Percentiles rank a stretch among this genome's conserved stretches.
These are phyloP conservation scores for Lacanobia oleracea DNA, from an alignment of 2,888 invertebrate genomes.

Conservation along the genomic window DNA sequence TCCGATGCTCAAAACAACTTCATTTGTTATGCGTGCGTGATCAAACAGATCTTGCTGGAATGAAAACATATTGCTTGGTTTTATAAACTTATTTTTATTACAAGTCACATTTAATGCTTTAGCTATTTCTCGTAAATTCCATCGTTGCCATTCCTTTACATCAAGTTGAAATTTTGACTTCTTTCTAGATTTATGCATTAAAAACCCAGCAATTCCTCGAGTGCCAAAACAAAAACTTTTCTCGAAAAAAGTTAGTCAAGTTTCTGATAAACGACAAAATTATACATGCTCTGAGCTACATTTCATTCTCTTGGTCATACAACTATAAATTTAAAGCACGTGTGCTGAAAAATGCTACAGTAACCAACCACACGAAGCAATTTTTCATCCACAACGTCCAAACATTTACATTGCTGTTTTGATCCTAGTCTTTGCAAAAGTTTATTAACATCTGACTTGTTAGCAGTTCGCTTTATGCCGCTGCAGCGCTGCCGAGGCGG, in stretches of 20 bases:
- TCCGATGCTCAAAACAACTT: constrained; percentile 59
- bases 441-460: constrained; percentile 69
- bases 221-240: constrained; percentile 16
- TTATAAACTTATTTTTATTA: constrained; percentile 17
- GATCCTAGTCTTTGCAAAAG: constrained; percentile 55
- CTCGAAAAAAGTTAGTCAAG: constrained; percentile 36
- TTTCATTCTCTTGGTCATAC: constrained; percentile 45
- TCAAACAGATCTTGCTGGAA: constrained; percentile 43
- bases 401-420: constrained; percentile 57
- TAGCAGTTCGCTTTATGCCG: constrained; percentile 55
- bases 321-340: constrained; percentile 59
- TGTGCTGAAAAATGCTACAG: constrained; percentile 52
- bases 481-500: constrained; percentile 52
- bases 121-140: not conserved
- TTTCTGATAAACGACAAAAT: constrained; percentile 59
- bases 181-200: constrained; percentile 26
- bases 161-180: constrained; percentile 6
- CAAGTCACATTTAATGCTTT: not conserved
- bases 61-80: constrained; percentile 44
- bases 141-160: not conserved
- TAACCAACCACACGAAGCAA: constrained; percentile 48
- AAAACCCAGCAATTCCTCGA: constrained; percentile 21
- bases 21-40: constrained; percentile 57
- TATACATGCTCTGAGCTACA: constrained; percentile 50
- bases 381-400: constrained; percentile 60